phyloP scores from a whole-genome alignment of 2,113 vertebrate species.

The Atractosteus spatula region DNA sequence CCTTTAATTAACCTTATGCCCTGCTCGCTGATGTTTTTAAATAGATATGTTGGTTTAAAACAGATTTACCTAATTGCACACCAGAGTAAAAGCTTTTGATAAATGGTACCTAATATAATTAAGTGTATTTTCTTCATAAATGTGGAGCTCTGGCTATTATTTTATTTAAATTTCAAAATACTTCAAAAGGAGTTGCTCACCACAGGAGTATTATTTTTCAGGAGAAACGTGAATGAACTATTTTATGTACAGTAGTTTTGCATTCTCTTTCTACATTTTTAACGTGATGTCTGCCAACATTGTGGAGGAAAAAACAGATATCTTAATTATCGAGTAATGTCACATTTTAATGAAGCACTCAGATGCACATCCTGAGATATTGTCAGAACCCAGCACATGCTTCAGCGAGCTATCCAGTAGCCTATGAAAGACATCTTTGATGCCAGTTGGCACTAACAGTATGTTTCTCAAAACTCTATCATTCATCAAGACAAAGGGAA shows the following conservation, averaged over 20 bases:
- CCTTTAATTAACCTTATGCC: slow-evolving; percentile 14
- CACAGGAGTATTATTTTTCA: too few species aligned
- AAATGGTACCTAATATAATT: background rate
- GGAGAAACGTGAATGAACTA: too few species aligned
- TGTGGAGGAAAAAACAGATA: slow-evolving; percentile 31
- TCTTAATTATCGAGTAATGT: slow-evolving; percentile 50
- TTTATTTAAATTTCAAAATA: background rate
- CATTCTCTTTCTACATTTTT: slow-evolving; percentile 25
- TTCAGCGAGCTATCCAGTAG: slow-evolving; percentile 36
- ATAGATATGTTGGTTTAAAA: background rate
- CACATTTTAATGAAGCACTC: slow-evolving; percentile 50
- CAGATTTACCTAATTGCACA: background rate
- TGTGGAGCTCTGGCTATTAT: too few species aligned
- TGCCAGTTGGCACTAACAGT: slow-evolving; percentile 19
- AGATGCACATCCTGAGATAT: slow-evolving; percentile 40
- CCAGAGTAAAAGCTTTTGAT: background rate
- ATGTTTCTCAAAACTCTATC: background rate
- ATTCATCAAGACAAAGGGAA: slow-evolving; percentile 20
- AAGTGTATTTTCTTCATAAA: too few species aligned
- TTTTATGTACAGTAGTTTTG: slow-evolving; percentile 7
- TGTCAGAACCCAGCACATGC: slow-evolving; percentile 48
- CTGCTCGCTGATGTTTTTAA: background rate
- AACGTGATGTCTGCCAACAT: slow-evolving; percentile 44
- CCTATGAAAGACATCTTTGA: slow-evolving; percentile 39
- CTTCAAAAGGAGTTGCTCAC: background rate